Conservation (phyloP, 2,113 vertebrate species). For the Boulengeromyrus knoepffleri region DNA sequence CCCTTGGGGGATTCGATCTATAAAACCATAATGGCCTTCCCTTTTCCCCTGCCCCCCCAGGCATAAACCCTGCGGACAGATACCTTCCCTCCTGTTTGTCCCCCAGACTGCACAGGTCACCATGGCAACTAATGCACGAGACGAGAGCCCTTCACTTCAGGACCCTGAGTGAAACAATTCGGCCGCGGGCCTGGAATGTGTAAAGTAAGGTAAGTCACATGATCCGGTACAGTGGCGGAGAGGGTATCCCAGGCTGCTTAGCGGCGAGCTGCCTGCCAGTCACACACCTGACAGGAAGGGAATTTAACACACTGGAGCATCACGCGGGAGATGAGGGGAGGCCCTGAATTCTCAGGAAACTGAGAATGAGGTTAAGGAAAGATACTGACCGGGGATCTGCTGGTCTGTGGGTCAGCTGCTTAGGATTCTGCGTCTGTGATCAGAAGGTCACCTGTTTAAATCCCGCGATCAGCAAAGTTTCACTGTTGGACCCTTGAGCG, state of each 20-base stretch:
- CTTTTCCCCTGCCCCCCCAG: background rate
- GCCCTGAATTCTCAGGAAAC: background rate
- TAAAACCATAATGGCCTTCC: background rate
- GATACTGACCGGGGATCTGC: background rate
- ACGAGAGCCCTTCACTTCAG: slow-evolving; percentile 1
- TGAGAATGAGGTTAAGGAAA: background rate
- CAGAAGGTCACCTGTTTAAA: background rate
- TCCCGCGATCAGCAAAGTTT: background rate
- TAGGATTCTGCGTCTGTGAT: no score
- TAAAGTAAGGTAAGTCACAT: background rate
- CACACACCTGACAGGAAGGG: background rate
- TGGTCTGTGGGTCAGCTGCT: background rate
- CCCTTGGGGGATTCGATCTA: background rate
- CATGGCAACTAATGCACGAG: slow-evolving; percentile 1
- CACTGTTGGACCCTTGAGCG: background rate
- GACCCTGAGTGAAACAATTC: background rate
- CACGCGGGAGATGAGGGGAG: background rate
- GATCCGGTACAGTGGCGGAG: background rate
- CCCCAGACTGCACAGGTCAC: background rate
- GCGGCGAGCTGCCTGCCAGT: background rate
- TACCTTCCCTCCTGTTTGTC: background rate
- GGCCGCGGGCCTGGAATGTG: background rate
- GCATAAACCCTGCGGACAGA: background rate
- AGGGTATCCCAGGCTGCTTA: background rate
- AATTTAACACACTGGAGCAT: background rate